These are phyloP conservation scores for Lasioglossum marginatum DNA, from an alignment of 2,888 invertebrate species.

Conservation along the genomic window DNA sequence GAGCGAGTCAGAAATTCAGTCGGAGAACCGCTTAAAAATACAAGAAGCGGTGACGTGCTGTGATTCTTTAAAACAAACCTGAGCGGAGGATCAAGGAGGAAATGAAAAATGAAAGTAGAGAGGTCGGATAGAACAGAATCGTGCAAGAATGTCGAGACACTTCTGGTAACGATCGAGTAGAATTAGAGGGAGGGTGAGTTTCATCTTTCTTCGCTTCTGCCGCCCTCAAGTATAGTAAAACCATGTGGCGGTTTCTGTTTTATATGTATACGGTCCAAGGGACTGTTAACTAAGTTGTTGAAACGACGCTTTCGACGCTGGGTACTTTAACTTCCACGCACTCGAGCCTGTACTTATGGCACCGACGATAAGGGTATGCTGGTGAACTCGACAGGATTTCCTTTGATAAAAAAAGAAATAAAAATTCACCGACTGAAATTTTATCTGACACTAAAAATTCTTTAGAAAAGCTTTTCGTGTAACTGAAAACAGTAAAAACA, in stretches of 20 bases:
- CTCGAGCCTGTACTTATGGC: background rate
- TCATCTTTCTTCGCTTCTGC: constrained; percentile 33
- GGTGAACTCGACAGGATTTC: background rate
- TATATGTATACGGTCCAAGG: constrained; percentile 39
- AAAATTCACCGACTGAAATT: background rate
- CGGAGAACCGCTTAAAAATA: constrained; percentile 53
- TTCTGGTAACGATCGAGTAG: constrained; percentile 40
- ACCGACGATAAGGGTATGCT: background rate
- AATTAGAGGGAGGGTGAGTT: constrained; percentile 49
- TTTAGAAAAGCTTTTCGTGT: background rate
- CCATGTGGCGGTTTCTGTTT: constrained; percentile 54
- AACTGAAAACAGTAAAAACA: too few relatives aligned
- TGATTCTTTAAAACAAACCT: constrained; percentile 55
- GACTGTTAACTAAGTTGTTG: constrained; percentile 53
- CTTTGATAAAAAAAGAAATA: background rate
- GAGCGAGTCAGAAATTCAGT: constrained; percentile 55
- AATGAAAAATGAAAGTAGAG: background rate
- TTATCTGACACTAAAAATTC: background rate
- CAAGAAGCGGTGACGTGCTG: constrained; percentile 51
- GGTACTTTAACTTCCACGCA: constrained; percentile 12
- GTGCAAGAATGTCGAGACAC: constrained; percentile 26
- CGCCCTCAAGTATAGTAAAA: constrained; percentile 37
- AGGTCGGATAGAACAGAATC: background rate
- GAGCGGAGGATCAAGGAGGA: constrained; percentile 5
- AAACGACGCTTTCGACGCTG: constrained; percentile 46